Evolutionary conservation across 37 sponge, comb jelly and placozoan species (phyloP).

Genomic region (Aphrocallistes beatrix): DNA sequence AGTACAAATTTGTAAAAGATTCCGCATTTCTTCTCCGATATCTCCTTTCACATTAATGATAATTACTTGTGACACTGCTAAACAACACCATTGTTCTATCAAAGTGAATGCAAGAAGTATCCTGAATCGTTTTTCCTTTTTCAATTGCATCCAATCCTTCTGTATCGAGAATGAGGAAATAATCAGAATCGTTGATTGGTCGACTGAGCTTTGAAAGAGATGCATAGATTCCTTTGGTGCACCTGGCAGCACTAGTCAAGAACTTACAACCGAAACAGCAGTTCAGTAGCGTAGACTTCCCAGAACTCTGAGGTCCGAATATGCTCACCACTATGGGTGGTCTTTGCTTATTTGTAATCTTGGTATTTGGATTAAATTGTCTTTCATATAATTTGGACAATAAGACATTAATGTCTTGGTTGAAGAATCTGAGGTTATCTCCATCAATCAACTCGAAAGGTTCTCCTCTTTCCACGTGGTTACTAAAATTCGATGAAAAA

Average conservation of each 20-base stretch:
- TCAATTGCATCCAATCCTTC: constrained; percentile 6
- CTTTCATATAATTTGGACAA: background rate
- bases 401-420: background rate
- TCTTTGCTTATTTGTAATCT: background rate
- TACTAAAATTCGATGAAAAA: background rate
- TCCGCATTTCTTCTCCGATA: background rate
- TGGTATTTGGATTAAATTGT: background rate
- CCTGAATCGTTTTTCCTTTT: background rate
- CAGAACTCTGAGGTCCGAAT: background rate
- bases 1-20: background rate
- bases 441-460: background rate
- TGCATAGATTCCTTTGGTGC: background rate
- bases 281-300: background rate
- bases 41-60: constrained; percentile 9
- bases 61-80: background rate
- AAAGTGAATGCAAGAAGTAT: background rate
- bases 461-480: constrained; percentile 3
- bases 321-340: background rate
- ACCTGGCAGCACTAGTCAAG: background rate
- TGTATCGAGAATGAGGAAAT: background rate
- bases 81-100: background rate
- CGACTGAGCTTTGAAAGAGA: background rate
- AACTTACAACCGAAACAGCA: constrained; percentile 12
- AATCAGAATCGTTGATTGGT: background rate
- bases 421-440: background rate